Percentiles rank a stretch among this genome's conserved stretches.
Evolutionary conservation across 2,888 invertebrate genomes (phyloP).

Genomic region (Mactromeris polynyma): DNA sequence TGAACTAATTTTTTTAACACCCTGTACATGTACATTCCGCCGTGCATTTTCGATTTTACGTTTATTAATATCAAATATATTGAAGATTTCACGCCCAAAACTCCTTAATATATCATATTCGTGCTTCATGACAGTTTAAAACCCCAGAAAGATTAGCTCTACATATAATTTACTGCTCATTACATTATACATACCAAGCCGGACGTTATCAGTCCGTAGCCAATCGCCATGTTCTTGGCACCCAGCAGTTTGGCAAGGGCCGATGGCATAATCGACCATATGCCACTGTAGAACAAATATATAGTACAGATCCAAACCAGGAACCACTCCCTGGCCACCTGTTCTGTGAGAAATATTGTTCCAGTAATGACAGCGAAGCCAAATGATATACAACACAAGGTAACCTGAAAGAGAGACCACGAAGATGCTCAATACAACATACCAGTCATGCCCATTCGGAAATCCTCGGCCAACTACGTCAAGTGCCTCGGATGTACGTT

Average conservation of each 20-base stretch:
- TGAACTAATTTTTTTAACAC: no score
- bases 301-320: slow-evolving; percentile 84
- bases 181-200: slow-evolving; percentile 77
- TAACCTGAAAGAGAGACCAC: slow-evolving; percentile 22
- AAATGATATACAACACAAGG: slow-evolving; percentile 32
- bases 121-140: no score
- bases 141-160: no score
- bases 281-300: slow-evolving; percentile 80
- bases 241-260: slow-evolving; percentile 54
- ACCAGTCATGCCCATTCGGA: no score
- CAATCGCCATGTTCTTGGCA: slow-evolving; percentile 73
- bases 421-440: background rate
- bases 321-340: slow-evolving; percentile 76
- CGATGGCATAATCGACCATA: slow-evolving; percentile 47
- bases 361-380: slow-evolving; percentile 26
- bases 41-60: no score
- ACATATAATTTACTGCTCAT: no score
- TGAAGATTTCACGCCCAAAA: no score
- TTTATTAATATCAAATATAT: no score
- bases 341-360: slow-evolving; percentile 62
- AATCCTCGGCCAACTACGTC: no score
- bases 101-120: no score
- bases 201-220: slow-evolving; percentile 85
- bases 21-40: no score
- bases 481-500: no score